These are phyloP conservation scores for Euphonia xanthogaster DNA, from an alignment of 2,797 vertebrate species.

Conservation along the genomic window DNA sequence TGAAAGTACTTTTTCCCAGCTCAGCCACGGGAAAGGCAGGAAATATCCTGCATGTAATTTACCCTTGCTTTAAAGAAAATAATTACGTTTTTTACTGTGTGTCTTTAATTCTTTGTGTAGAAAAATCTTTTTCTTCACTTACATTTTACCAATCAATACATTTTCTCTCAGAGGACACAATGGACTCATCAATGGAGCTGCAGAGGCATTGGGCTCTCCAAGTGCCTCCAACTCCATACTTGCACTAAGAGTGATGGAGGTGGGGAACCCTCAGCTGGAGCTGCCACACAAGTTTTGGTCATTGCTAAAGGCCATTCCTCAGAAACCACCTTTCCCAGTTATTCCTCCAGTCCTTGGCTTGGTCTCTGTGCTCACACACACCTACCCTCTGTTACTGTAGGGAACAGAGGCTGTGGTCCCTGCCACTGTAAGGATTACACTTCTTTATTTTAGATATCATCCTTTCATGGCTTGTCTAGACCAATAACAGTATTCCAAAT, in stretches of 20 bases:
- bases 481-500: not conserved
- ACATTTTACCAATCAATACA: not conserved
- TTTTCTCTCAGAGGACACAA: not conserved
- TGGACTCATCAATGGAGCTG: not conserved
- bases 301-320: not conserved
- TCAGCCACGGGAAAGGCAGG: not conserved
- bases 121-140: not conserved
- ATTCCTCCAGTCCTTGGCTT: not conserved
- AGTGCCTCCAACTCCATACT: not conserved
- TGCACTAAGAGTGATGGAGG: not conserved
- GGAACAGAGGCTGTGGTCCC: too few relatives aligned
- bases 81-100: not conserved
- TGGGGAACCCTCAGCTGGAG: not conserved
- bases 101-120: not conserved
- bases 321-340: not conserved
- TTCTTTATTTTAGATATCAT: not conserved
- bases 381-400: accelerated
- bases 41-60: not conserved
- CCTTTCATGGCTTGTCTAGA: not conserved
- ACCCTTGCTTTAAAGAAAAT: not conserved
- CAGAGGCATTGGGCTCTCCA: not conserved
- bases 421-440: not conserved
- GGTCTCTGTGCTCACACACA: not conserved
- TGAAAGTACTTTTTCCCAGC: not conserved
- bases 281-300: not conserved